Base-by-base conservation (phyloP, 2,797 vertebrate species). In the Eupleurogrammus muticus region DNA sequence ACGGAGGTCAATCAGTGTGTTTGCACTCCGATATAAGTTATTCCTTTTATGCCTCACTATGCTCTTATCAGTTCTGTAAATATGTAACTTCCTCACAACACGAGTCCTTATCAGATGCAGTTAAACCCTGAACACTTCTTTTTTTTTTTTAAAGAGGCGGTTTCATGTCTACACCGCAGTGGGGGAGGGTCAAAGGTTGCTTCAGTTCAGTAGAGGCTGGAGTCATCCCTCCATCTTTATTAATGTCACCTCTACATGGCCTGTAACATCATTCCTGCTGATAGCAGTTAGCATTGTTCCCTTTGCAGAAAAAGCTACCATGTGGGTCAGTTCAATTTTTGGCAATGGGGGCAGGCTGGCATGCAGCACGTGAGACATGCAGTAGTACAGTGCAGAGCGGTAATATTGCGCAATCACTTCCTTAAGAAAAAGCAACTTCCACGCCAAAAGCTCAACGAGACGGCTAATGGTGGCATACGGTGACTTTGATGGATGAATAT, bases 171-270 rank as follows among this genome's bases (percentile, higher is more conserved):
- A 47, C 56, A 47, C 40, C 21, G 4, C 34, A 16, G 28, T 6
- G 16, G 40, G 40, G 70, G n/a, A n/a, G 40, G 82, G 72, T 87
- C 86, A 90, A 84, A 80, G 88, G 73, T 87, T 70, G 14, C 19
- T 40, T 9, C 36, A 49, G 49, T 55, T 75, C 14, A 75, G 24
- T 48, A 14, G 42, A 66, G 59, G 46, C 48, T 57, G 52, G 72
- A 64, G 51, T 61, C 53, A 24, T 23, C 55, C 50, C 53, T 83
- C 76, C 51, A 36, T 84, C 72, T 68, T 84, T 72, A 84, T 77
- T 81, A 79, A 68, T 50, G 68, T 69, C 74, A 42, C 51, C 62
- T 78, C 52, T 63, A 57, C 7, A 5, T 66, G 32, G 64, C 65
- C 70, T 52, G 46, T 57, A 68, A 71, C 81, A 85, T 75, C 75